Percentiles rank a stretch among this genome's conserved stretches.
These are phyloP conservation scores for Siniperca scherzeri DNA, from an alignment of 2,797 vertebrate species.

Conservation along the genomic window DNA sequence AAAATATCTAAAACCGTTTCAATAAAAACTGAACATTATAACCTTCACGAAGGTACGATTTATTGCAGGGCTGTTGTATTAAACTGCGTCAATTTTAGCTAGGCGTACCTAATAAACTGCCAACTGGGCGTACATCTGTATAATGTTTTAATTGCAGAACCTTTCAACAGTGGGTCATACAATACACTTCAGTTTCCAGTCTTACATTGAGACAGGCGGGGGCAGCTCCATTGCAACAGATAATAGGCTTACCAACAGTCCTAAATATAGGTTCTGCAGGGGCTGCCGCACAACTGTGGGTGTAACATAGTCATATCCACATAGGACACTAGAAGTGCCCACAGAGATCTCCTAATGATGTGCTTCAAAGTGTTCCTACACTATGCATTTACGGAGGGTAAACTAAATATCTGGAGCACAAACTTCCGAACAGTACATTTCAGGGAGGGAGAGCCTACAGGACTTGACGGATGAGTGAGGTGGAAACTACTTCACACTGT, in stretches of 20 bases:
- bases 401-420: not conserved
- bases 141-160: not conserved
- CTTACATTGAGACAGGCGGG: conserved; percentile 27
- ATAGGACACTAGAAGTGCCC: not conserved
- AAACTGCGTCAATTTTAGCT: not conserved
- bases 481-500: not conserved
- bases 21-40: not conserved
- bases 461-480: not conserved
- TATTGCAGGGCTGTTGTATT: not conserved
- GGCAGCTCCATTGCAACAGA: conserved; percentile 49
- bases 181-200: conserved; percentile 18
- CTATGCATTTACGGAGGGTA: fast-evolving
- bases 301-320: conserved; percentile 35
- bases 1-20: not conserved
- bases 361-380: not conserved
- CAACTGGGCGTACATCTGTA: not conserved
- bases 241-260: conserved; percentile 77
- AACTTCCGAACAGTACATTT: not conserved
- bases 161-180: not conserved
- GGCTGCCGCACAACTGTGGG: conserved; percentile 49
- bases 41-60: not conserved
- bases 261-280: conserved; percentile 76
- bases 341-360: not conserved
- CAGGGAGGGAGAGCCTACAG: not conserved
- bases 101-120: not conserved